These are phyloP conservation scores for Thalassophryne amazonica DNA, from an alignment of 2,797 vertebrate genomes.

Conservation along the genomic window DNA sequence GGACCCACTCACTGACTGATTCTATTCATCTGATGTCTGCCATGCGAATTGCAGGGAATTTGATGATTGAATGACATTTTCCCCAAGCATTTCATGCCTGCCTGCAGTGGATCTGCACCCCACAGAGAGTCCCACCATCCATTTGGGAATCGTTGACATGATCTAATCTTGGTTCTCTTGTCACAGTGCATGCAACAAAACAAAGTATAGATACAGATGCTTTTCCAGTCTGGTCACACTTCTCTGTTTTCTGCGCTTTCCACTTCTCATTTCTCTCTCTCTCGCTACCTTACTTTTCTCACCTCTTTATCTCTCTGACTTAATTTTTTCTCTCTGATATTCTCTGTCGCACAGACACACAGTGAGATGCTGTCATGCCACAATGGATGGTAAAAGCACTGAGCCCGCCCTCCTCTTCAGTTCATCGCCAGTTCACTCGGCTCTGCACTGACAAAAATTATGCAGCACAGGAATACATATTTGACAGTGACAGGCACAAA, in stretches of 20 bases:
- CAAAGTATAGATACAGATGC: too few species aligned
- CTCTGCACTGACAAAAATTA: constrained; percentile 61
- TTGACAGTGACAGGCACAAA: constrained; percentile 44
- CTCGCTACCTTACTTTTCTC: not conserved
- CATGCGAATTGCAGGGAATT: too few species aligned
- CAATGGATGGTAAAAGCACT: constrained; percentile 38
- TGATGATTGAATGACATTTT: too few species aligned
- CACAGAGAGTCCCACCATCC: too few species aligned
- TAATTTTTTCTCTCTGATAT: constrained; percentile 48
- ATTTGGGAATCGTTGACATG: too few species aligned
- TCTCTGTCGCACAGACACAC: constrained; percentile 30
- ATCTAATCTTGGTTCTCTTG: too few species aligned
- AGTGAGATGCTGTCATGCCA: constrained; percentile 29
- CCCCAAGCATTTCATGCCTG: too few species aligned
- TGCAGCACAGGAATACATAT: constrained; percentile 65
- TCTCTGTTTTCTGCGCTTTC: constrained; percentile 7
- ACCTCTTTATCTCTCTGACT: constrained; percentile 23
- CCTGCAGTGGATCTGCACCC: too few species aligned
- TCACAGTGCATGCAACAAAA: too few species aligned
- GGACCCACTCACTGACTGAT: too few species aligned
- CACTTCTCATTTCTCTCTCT: not conserved
- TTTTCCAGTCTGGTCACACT: too few species aligned
- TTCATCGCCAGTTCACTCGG: constrained; percentile 70
- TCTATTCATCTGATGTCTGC: too few species aligned
- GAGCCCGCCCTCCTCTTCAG: constrained; percentile 54